phyloP scores from a whole-genome alignment of 2,888 invertebrate species.

The Callinectes sapidus region DNA sequence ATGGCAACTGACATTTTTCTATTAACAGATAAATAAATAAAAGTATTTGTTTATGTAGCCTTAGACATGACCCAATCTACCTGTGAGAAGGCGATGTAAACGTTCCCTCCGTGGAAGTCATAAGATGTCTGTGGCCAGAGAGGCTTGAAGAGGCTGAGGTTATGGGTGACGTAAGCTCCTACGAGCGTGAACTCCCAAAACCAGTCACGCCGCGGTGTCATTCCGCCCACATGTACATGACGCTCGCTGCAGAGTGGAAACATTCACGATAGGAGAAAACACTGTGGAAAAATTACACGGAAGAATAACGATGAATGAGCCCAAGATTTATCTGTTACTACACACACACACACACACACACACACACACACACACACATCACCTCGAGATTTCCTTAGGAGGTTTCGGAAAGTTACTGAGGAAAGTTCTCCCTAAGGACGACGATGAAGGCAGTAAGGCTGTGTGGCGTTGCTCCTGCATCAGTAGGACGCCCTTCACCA shows the following conservation, averaged over 20 bases:
- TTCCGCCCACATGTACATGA: conserved; percentile 12
- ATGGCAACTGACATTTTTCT: neutral
- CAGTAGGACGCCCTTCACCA: neutral
- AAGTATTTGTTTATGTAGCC: neutral
- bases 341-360: neutral
- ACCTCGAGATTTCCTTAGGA: neutral
- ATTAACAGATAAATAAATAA: neutral
- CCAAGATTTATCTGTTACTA: neutral
- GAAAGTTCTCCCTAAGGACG: neutral
- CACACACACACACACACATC: neutral
- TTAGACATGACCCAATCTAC: neutral
- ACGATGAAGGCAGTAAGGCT: neutral
- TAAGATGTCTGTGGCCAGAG: neutral
- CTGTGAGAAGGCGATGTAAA: conserved; percentile 24
- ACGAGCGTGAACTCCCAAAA: conserved; percentile 1
- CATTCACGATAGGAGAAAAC: neutral
- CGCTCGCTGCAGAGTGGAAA: neutral
- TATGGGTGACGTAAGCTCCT: neutral
- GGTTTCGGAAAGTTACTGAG: neutral
- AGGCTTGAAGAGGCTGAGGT: conserved; percentile 25
- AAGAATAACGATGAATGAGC: neutral
- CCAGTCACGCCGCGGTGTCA: neutral
- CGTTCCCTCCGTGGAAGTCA: neutral
- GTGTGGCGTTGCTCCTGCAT: neutral
- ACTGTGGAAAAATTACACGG: neutral